Percentiles rank a stretch among this genome's conserved stretches.
phyloP scores from a whole-genome alignment of 64 coral and sea anemone genomes.

The Montipora cactus region DNA sequence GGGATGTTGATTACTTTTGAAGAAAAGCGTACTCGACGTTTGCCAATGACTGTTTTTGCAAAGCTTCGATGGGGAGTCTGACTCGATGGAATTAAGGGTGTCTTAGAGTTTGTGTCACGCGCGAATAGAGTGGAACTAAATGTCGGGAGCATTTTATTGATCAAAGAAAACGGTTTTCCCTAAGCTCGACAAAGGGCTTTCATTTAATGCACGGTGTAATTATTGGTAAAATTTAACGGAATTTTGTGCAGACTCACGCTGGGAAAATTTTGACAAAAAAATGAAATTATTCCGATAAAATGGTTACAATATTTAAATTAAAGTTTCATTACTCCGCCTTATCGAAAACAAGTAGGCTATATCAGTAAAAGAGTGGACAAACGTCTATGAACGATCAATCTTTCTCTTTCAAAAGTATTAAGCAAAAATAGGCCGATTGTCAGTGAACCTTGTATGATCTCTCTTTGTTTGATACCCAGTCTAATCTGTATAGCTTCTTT shows the following conservation, averaged over 20 bases:
- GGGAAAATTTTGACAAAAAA: conserved; percentile 31
- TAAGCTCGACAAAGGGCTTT: neutral
- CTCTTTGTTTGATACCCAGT: neutral
- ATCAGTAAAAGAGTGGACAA: neutral
- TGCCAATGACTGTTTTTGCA: conserved; percentile 14
- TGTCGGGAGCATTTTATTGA: neutral
- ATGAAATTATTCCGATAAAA: conserved; percentile 58
- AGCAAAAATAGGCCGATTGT: neutral
- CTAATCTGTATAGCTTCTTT: neutral
- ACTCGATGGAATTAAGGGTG: neutral
- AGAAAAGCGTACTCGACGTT: neutral
- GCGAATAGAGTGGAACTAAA: neutral
- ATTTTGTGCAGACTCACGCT: conserved; percentile 39
- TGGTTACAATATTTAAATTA: conserved; percentile 41
- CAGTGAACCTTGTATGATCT: neutral
- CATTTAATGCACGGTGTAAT: conserved; percentile 44
- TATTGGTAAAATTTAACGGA: conserved; percentile 43
- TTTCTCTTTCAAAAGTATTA: neutral
- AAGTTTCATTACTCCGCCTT: conserved; percentile 44
- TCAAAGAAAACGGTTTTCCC: neutral
- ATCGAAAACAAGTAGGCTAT: conserved; percentile 18
- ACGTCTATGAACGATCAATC: neutral
- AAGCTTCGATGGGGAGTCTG: conserved; percentile 28
- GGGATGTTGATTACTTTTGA: conserved; percentile 39
- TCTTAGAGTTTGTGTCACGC: neutral